A percentile compares a stretch with the other conserved stretches of the same genome.
phyloP scores from a whole-genome alignment of 2,888 invertebrate genomes.

The Notodonta ziczac region DNA sequence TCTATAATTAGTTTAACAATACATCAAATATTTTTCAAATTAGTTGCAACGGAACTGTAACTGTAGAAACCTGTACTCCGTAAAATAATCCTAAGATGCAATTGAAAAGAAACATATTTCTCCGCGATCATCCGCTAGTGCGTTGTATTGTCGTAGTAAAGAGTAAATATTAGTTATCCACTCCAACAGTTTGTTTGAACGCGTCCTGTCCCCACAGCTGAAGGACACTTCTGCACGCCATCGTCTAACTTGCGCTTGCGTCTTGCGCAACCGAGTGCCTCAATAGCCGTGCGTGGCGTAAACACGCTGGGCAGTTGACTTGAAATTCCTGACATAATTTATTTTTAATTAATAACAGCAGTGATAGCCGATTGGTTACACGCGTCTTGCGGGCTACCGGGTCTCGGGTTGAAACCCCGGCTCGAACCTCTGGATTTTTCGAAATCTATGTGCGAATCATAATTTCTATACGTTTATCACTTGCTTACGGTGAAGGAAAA shows the following conservation, averaged over 20 bases:
- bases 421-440: too few relatives aligned
- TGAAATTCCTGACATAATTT: slow-evolving; percentile 5
- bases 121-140: background rate
- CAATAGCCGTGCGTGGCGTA: slow-evolving; percentile 20
- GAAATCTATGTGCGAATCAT: too few relatives aligned
- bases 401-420: too few relatives aligned
- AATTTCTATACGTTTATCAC: too few relatives aligned
- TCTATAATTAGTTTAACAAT: background rate
- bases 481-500: too few relatives aligned
- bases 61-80: background rate
- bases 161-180: slow-evolving; percentile 40
- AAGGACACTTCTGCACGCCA: slow-evolving; percentile 46
- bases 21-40: background rate
- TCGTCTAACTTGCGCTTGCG: slow-evolving; percentile 41
- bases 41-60: background rate
- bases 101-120: background rate
- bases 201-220: slow-evolving; percentile 28
- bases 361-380: too few relatives aligned
- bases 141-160: background rate
- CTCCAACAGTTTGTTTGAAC: slow-evolving; percentile 34
- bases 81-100: too few relatives aligned
- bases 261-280: slow-evolving; percentile 39
- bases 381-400: too few relatives aligned
- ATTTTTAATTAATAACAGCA: background rate
- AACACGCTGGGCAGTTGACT: slow-evolving; percentile 10